These are phyloP conservation scores for Ctenomys sociabilis DNA, from an alignment of 2,113 vertebrate species.

Conservation along the genomic window DNA sequence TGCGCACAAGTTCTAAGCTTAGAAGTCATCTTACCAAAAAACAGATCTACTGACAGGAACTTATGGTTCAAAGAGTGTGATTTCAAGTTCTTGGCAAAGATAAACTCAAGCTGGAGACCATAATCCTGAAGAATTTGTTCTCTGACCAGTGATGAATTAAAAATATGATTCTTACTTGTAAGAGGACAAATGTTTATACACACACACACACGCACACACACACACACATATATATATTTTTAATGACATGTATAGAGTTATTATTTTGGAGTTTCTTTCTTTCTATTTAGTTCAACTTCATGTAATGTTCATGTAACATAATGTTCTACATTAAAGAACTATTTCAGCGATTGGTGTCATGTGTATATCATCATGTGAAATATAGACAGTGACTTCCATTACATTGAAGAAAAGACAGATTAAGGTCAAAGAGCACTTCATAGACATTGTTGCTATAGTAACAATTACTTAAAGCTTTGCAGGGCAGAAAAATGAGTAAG, in stretches of 20 bases:
- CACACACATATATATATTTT: background rate
- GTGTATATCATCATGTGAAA: background rate
- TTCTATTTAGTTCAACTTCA: background rate
- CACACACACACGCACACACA: too few relatives aligned
- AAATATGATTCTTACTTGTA: background rate
- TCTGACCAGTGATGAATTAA: background rate
- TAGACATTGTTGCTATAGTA: background rate
- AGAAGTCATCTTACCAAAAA: background rate
- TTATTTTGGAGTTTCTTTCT: background rate
- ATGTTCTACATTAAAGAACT: constrained; percentile 8
- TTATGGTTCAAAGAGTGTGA: background rate
- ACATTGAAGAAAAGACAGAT: background rate
- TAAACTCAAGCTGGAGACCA: background rate
- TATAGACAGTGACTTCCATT: background rate
- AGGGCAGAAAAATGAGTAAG: background rate
- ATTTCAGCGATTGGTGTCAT: background rate
- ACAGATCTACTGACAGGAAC: background rate
- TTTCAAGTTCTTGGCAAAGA: background rate
- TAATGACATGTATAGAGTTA: background rate
- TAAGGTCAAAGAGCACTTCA: background rate
- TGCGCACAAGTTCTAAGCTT: background rate
- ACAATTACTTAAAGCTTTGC: background rate
- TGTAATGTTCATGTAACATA: background rate
- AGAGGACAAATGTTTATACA: background rate
- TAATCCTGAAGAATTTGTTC: background rate